Evolutionary conservation across 2,888 invertebrate genomes (phyloP).

Genomic region (Calliopum simillimum): DNA sequence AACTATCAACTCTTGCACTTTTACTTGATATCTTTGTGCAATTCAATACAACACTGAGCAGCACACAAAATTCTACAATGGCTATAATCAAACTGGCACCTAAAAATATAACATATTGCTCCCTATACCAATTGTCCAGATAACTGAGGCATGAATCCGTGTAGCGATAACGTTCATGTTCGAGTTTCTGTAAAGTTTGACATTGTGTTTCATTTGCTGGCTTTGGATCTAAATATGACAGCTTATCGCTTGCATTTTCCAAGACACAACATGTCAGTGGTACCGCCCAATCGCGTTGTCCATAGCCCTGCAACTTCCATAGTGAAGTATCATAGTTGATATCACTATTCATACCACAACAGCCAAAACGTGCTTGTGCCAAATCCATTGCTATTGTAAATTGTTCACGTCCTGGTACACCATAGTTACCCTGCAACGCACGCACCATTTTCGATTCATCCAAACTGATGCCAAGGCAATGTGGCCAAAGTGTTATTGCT

Average conservation of each 20-base stretch:
- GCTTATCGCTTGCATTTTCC: slow-evolving; percentile 69
- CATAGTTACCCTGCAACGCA: slow-evolving; percentile 80
- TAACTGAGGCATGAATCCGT: slow-evolving; percentile 72
- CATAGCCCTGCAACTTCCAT: slow-evolving; percentile 82
- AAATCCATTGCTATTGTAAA: slow-evolving; percentile 86
- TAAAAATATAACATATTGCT: slow-evolving; percentile 79
- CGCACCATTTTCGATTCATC: slow-evolving; percentile 77
- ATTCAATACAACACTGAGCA: slow-evolving; percentile 78
- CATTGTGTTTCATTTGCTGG: slow-evolving; percentile 79
- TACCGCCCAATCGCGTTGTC: slow-evolving; percentile 76
- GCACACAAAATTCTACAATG: slow-evolving; percentile 78
- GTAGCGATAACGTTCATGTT: slow-evolving; percentile 62
- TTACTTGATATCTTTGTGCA: slow-evolving; percentile 72
- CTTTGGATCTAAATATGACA: slow-evolving; percentile 79
- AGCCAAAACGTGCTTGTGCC: slow-evolving; percentile 78
- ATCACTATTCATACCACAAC: slow-evolving; percentile 83
- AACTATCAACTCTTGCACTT: slow-evolving; percentile 41
- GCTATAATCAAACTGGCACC: slow-evolving; percentile 75
- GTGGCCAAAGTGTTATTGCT: slow-evolving; percentile 80
- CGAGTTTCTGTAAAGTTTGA: slow-evolving; percentile 69
- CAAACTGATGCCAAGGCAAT: slow-evolving; percentile 79
- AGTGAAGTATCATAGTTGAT: slow-evolving; percentile 84
- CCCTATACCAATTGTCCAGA: slow-evolving; percentile 81
- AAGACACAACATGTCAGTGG: slow-evolving; percentile 79
- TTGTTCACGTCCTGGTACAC: slow-evolving; percentile 76